Evolutionary conservation across 2,888 invertebrate genomes (phyloP).

Genomic region (Cabera pusaria): DNA sequence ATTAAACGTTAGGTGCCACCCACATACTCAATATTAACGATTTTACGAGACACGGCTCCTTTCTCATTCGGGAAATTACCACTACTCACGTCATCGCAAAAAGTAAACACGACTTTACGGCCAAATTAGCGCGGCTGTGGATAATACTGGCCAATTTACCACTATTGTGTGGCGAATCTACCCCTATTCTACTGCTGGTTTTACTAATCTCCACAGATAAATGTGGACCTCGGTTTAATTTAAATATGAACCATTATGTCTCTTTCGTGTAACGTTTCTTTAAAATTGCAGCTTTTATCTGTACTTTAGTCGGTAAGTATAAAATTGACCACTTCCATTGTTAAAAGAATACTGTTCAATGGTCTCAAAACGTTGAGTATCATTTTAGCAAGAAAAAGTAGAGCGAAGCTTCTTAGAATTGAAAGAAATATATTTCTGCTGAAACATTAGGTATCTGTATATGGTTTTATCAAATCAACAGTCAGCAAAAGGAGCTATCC

Average conservation of each 20-base stretch:
- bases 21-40: slow-evolving; percentile 37
- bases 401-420: too few relatives aligned
- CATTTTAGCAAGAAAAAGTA: too few relatives aligned
- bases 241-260: slow-evolving; percentile 13
- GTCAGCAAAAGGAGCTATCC: too few relatives aligned
- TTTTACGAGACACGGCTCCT: slow-evolving; percentile 30
- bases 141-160: slow-evolving; percentile 17
- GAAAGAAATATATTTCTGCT: too few relatives aligned
- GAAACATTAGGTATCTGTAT: too few relatives aligned
- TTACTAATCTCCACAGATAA: slow-evolving; percentile 15
- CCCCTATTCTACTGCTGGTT: slow-evolving; percentile 9
- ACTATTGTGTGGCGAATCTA: slow-evolving; percentile 16
- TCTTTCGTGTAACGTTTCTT: slow-evolving; percentile 6
- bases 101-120: slow-evolving; percentile 21
- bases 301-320: slow-evolving; percentile 11
- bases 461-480: too few relatives aligned
- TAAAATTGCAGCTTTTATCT: slow-evolving; percentile 18
- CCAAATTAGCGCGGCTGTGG: slow-evolving; percentile 19
- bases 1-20: slow-evolving; percentile 35
- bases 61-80: slow-evolving; percentile 28
- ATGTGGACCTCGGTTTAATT: too few relatives aligned
- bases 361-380: too few relatives aligned
- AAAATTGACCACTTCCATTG: slow-evolving; percentile 9
- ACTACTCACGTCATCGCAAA: slow-evolving; percentile 21
- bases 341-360: slow-evolving; percentile 10